These are phyloP conservation scores for Vimba vimba DNA, from an alignment of 2,113 vertebrate species.

Conservation along the genomic window DNA sequence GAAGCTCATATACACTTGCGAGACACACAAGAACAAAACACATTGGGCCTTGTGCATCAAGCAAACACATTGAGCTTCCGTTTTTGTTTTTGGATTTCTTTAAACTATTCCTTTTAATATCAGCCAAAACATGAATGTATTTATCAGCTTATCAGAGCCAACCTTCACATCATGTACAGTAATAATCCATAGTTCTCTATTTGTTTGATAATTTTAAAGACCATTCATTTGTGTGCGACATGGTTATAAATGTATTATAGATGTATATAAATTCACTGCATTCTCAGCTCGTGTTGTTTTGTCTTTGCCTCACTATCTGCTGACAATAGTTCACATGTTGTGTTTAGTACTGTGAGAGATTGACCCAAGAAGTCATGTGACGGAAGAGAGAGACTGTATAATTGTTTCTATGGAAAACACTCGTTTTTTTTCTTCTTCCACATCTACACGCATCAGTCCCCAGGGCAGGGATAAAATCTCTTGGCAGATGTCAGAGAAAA, in stretches of 20 bases:
- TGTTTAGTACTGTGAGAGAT: neutral
- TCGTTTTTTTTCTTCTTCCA: neutral
- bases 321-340: neutral
- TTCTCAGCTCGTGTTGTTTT: neutral
- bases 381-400: neutral
- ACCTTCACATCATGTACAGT: neutral
- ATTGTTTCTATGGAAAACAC: constrained; percentile 47
- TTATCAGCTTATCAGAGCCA: neutral
- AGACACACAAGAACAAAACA: too few relatives aligned
- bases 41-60: too few relatives aligned
- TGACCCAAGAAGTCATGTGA: constrained; percentile 11
- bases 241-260: too few relatives aligned
- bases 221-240: neutral
- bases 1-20: too few relatives aligned
- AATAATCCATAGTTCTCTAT: neutral
- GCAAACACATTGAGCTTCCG: too few relatives aligned
- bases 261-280: neutral
- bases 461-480: constrained; percentile 17
- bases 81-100: too few relatives aligned
- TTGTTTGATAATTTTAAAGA: neutral
- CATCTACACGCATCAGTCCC: neutral
- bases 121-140: neutral
- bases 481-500: constrained; percentile 22
- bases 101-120: neutral
- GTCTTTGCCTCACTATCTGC: neutral